Percentiles rank a stretch among this genome's conserved stretches.
Evolutionary conservation across 2,113 vertebrate species (phyloP).

Genomic region (Boleophthalmus pectinirostris): DNA sequence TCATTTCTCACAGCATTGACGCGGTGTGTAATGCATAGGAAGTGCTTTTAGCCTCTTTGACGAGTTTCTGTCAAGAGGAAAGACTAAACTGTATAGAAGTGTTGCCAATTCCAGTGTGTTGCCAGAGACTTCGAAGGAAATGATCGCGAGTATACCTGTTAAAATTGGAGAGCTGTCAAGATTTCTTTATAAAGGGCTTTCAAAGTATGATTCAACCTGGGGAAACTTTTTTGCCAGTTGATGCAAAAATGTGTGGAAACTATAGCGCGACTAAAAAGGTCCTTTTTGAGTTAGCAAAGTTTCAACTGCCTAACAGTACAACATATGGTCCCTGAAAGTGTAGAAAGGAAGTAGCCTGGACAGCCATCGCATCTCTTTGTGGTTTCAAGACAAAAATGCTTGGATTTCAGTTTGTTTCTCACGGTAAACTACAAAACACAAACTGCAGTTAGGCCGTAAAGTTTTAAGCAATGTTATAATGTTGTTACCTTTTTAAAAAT

Average conservation of each 20-base stretch:
- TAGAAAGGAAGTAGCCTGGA: constrained; percentile 5
- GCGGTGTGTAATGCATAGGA: constrained; percentile 4
- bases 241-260: constrained; percentile 6
- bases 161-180: neutral
- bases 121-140: neutral
- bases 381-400: neutral
- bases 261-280: neutral
- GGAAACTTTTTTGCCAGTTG: neutral
- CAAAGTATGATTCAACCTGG: constrained; percentile 1
- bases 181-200: neutral
- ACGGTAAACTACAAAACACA: neutral
- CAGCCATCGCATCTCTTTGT: neutral
- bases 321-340: constrained; percentile 56
- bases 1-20: constrained; percentile 7
- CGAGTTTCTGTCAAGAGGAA: neutral
- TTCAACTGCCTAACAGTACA: constrained; percentile 23
- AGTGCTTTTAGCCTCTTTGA: constrained; percentile 2
- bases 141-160: neutral
- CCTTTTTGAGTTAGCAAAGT: neutral
- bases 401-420: neutral
- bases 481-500: too few relatives aligned
- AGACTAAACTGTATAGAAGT: neutral
- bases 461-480: too few relatives aligned
- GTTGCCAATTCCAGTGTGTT: neutral
- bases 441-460: too few relatives aligned